Base-by-base conservation (phyloP, 2,113 vertebrate species). In the Pteronura brasiliensis region DNA sequence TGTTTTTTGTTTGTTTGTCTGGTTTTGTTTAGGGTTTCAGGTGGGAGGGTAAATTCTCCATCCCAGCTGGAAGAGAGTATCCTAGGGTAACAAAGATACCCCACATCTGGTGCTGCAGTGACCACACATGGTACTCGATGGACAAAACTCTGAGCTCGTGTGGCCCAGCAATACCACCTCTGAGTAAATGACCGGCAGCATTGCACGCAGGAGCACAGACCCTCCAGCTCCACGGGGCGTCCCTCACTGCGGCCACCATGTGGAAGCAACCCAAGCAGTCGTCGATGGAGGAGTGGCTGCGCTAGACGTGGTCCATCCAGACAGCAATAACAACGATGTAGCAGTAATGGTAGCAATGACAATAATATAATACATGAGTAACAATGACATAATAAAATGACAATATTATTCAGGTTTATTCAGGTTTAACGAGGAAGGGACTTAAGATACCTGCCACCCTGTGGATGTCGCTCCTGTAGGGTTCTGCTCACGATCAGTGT, bases 121-220 rank as follows among this genome's bases (percentile, higher is more conserved):
- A 39, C 29, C 34, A 5, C 39, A 12, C 2, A 8, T 8, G 34
- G 7, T 39, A 4, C 2, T 34, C 25, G 1, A 4, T 0, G 42
- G 21, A 29, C 31, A 23, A 13, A 80, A 31, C 71, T 27, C 10
- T 29, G 72, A 29, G 4, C 11, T 57, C 57, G 31, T 6, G 0
- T 0, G 42, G 39, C 4, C 69, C 18, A 69, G 67, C 17, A 3
- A 69, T 2, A 17, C 34, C 34, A 20, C 34, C 67, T 69, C 67
- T n/a, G 67, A 1, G 69, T 44, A 25, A 27, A 44, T 8, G 4
- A 29, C 65, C 47, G 12, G 2, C 21, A 12, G 63, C 21, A 14
- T 3, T 1, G 25, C 9, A 55, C 31, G 15, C 0, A 42, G 27
- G 63, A 10, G 31, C 76, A 4, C n/a, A 42, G 27, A 23, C 7